Conservation (phyloP, 1,140 invertebrate species). For the Armadillidium nasatum region DNA sequence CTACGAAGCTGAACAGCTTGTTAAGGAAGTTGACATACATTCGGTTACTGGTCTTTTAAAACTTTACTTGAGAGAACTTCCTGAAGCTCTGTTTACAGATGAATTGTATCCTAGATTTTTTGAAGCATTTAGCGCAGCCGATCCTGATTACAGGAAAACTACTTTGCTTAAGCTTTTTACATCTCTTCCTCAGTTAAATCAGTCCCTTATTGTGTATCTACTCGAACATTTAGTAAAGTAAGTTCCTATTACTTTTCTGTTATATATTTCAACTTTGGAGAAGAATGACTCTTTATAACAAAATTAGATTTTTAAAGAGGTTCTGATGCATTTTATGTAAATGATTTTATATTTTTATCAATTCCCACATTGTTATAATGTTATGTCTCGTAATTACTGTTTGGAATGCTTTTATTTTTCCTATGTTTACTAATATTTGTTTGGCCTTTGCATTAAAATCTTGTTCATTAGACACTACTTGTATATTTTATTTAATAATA, state of each 20-base stretch:
- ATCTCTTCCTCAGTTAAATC: slow-evolving; percentile 75
- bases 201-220: slow-evolving; percentile 77
- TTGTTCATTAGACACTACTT: too few species aligned
- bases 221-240: slow-evolving; percentile 81
- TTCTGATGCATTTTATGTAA: too few species aligned
- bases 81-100: slow-evolving; percentile 90
- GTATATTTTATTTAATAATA: too few species aligned
- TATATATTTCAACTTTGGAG: too few species aligned
- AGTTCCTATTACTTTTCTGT: slow-evolving; percentile 44
- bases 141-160: slow-evolving; percentile 53
- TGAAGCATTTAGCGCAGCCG: slow-evolving; percentile 60
- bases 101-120: slow-evolving; percentile 76
- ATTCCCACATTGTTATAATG: too few species aligned
- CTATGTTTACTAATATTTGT: too few species aligned
- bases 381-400: too few species aligned
- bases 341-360: too few species aligned
- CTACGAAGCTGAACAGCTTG: slow-evolving; percentile 79
- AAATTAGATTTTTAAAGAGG: too few species aligned
- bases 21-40: slow-evolving; percentile 92
- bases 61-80: slow-evolving; percentile 87
- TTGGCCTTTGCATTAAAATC: too few species aligned
- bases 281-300: too few species aligned
- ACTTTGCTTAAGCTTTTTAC: slow-evolving; percentile 61
- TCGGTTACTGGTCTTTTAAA: slow-evolving; percentile 93
- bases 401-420: too few species aligned